Conservation (phyloP, 1,140 invertebrate species). For the Macrotrachela quadricornifera region DNA sequence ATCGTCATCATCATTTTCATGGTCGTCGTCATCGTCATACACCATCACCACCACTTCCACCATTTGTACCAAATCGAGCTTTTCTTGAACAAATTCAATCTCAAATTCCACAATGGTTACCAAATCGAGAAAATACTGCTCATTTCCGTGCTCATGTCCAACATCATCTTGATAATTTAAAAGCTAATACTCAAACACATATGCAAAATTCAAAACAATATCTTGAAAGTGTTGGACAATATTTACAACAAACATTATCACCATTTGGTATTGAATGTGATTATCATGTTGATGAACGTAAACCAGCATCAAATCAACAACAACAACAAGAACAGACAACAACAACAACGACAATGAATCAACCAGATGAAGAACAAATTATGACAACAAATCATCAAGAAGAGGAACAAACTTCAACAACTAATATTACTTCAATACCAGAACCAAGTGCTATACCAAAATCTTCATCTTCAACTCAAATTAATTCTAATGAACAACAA, state of each 20-base stretch:
- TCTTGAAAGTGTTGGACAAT: neutral
- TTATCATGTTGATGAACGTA: neutral
- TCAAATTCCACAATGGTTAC: neutral
- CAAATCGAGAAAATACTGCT: neutral
- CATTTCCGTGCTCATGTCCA: neutral
- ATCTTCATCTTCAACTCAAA: no score
- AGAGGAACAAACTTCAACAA: no score
- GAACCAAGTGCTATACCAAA: no score
- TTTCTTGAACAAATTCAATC: neutral
- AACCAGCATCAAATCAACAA: slow-evolving; percentile 22
- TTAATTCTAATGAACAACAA: no score
- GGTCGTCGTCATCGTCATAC: neutral
- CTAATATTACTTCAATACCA: no score
- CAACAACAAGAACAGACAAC: no score
- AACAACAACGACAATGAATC: no score
- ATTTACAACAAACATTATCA: slow-evolving; percentile 2
- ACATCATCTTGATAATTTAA: slow-evolving; percentile 29
- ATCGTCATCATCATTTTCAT: neutral
- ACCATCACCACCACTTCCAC: slow-evolving; percentile 36
- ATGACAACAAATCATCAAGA: no score
- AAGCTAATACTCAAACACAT: slow-evolving; percentile 31
- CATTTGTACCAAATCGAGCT: slow-evolving; percentile 40
- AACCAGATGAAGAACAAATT: no score
- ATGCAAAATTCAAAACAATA: neutral
- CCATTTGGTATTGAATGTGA: slow-evolving; percentile 5